Evolutionary conservation across 2,113 vertebrate species (phyloP), one percentile per base, ranked within the genome.

Genomic region (Lampris megalopsis): DNA sequence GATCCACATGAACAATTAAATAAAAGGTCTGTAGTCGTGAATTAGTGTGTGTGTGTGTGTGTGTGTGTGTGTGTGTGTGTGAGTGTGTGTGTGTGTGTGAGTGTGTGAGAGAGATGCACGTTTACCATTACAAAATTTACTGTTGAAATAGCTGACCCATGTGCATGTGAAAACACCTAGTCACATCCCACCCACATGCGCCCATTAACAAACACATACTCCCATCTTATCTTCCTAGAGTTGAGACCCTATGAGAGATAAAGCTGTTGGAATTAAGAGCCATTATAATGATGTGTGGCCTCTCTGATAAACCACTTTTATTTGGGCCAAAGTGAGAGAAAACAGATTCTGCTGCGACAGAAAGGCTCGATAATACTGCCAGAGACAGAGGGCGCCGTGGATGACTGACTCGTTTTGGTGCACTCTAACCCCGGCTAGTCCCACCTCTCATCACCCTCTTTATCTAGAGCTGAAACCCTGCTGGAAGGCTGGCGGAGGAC

Each of bases 351-450:
- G 47, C 37, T 13, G 49, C 11, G 41, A 37, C 1, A 54, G 2
- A 10, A 42, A 53, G 61, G 10, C 36, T 24, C 24, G 24, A 50
- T 75, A 66, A 76, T 62, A 50, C 82, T 83, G 89, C 90, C 56
- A 10, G 86, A 88, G 83, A 66, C 83, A 80, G 85, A 90, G 84
- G 85, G 86, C 77, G 78, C 72, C 1, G 63, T 40, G 65, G 45
- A 60, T 83, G 82, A 81, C 79, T 77, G 86, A 85, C 78, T 81
- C 57, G 64, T 78, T 85, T 24, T 24, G 24, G 80, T 77, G 82
- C 77, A 79, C 82, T 74, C 84, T 90, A 81, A 89, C 86, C 86
- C 85, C 82, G 69, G 75, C 85, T 81, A 89, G 81, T 85, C 81
- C 85, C 71, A 82, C 76, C 84, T 85, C 83, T 88, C 76, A 74